Conservation (phyloP, 2,797 vertebrate genomes). For the Micromesistius poutassou region DNA sequence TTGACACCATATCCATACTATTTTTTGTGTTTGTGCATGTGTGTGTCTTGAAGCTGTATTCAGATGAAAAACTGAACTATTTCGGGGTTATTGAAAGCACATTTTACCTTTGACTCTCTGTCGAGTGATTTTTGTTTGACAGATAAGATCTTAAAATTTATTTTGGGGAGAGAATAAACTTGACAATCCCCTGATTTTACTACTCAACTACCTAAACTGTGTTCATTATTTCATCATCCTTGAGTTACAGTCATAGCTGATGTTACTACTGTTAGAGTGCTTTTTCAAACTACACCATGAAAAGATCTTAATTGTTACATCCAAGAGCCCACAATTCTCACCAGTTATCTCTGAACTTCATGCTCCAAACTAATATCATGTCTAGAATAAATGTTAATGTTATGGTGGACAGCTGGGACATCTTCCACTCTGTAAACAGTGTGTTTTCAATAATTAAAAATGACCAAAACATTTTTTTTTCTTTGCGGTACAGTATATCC, state of each 20-base stretch:
- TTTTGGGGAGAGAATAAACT: slow-evolving; percentile 16
- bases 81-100: slow-evolving; percentile 51
- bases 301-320: neutral
- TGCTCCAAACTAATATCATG: too few species aligned
- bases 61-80: slow-evolving; percentile 41
- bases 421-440: too few species aligned
- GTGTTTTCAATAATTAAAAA: too few species aligned
- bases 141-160: slow-evolving; percentile 29
- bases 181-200: neutral
- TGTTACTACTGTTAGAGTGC: neutral
- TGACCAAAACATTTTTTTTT: too few species aligned
- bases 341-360: neutral
- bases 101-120: slow-evolving; percentile 39
- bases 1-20: slow-evolving; percentile 24
- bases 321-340: neutral
- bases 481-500: too few species aligned
- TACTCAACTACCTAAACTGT: neutral
- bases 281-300: neutral
- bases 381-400: neutral
- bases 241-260: neutral
- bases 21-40: slow-evolving; percentile 1
- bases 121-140: slow-evolving; percentile 32
- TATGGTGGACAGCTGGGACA: neutral
- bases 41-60: slow-evolving; percentile 26
- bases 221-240: neutral